A percentile compares a stretch with the other conserved stretches of the same genome.
These are phyloP conservation scores for Elanoides forficatus DNA, from an alignment of 2,113 vertebrate genomes.

Conservation along the genomic window DNA sequence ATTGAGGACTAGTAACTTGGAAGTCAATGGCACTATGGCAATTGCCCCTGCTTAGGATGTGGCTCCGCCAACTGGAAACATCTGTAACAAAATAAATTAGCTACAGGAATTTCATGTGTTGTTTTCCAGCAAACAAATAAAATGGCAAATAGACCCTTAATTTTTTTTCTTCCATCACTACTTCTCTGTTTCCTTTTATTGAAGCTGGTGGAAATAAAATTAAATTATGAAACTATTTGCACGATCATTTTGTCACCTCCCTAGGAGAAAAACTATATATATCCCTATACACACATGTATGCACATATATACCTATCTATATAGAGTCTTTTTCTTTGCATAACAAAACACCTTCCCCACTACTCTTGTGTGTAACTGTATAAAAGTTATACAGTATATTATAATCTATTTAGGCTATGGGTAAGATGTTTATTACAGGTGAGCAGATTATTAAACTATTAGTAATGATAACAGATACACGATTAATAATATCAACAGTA, in stretches of 20 bases:
- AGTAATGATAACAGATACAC: neutral
- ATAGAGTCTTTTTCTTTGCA: neutral
- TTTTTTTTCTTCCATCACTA: neutral
- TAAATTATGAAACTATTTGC: neutral
- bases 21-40: neutral
- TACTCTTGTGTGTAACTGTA: neutral
- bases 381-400: neutral
- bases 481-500: neutral
- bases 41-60: neutral
- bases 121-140: neutral
- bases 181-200: neutral
- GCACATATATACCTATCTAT: too few relatives aligned
- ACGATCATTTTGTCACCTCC: neutral
- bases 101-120: neutral
- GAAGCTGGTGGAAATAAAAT: neutral
- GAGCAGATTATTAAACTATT: neutral
- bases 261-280: neutral
- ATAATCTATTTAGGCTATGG: neutral
- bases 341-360: neutral
- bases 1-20: neutral
- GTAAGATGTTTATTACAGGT: neutral
- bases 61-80: neutral
- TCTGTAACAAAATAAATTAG: neutral
- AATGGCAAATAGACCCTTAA: neutral
- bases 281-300: neutral